Evolutionary conservation across 2,113 vertebrate species (phyloP).

Genomic region (Petaurus breviceps): DNA sequence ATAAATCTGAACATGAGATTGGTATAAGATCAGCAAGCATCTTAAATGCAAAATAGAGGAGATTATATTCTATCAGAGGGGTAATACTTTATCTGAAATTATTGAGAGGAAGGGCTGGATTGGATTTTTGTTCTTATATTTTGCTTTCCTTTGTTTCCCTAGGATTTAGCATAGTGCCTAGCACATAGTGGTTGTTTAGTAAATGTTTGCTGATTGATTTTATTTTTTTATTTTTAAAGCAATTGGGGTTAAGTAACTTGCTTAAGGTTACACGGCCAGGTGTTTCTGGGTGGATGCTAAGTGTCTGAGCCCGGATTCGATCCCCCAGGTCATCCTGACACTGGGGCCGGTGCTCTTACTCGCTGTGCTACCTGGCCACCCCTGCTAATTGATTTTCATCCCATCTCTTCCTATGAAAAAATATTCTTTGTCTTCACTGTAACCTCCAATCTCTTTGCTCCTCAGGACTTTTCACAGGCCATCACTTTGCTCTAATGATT

Average conservation of each 20-base stretch:
- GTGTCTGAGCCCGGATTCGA: no score
- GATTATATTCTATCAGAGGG: not conserved
- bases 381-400: not conserved
- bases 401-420: not conserved
- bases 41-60: not conserved
- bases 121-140: not conserved
- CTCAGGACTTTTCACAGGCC: not conserved
- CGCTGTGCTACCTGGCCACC: no score
- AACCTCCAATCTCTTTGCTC: not conserved
- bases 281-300: no score
- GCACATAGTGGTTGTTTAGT: not conserved
- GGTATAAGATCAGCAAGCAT: no score
- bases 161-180: not conserved
- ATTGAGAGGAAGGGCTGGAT: not conserved
- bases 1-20: no score
- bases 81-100: not conserved
- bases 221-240: no score
- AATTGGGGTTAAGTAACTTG: no score
- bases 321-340: no score
- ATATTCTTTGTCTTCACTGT: not conserved
- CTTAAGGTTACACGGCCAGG: no score
- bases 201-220: not conserved
- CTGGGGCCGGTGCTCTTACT: no score
- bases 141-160: not conserved
- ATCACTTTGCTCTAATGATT: not conserved